Conservation (phyloP, 1,140 invertebrate species). For the Aleiodes sp. region DNA sequence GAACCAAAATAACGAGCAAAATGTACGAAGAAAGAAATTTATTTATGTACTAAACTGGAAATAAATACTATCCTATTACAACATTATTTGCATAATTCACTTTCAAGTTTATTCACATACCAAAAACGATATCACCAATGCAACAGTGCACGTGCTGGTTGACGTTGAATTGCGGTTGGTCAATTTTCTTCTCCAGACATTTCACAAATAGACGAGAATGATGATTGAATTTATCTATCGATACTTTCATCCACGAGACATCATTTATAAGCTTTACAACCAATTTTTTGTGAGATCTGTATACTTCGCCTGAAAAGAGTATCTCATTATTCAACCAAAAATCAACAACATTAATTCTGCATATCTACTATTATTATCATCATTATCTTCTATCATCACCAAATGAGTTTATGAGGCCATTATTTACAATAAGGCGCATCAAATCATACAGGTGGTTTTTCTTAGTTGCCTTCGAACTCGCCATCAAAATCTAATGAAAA, state of each 20-base stretch:
- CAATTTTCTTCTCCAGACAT: neutral
- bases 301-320: neutral
- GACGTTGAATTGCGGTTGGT: neutral
- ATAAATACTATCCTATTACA: neutral
- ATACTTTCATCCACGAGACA: neutral
- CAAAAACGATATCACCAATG: conserved; percentile 1
- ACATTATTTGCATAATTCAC: neutral
- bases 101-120: neutral
- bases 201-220: neutral
- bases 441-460: neutral
- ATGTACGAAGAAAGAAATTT: too few relatives aligned
- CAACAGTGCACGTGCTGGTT: neutral
- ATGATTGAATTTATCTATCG: neutral
- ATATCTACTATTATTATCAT: neutral
- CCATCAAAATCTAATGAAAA: neutral
- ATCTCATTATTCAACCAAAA: too few relatives aligned
- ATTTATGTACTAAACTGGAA: too few relatives aligned
- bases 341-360: neutral
- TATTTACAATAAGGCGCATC: neutral
- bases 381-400: neutral
- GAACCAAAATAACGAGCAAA: too few relatives aligned
- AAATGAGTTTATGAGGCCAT: neutral
- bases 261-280: neutral
- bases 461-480: neutral
- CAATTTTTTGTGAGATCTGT: neutral